Base-by-base conservation (phyloP, 2,888 invertebrate species). In the Fragum whitleyi region DNA sequence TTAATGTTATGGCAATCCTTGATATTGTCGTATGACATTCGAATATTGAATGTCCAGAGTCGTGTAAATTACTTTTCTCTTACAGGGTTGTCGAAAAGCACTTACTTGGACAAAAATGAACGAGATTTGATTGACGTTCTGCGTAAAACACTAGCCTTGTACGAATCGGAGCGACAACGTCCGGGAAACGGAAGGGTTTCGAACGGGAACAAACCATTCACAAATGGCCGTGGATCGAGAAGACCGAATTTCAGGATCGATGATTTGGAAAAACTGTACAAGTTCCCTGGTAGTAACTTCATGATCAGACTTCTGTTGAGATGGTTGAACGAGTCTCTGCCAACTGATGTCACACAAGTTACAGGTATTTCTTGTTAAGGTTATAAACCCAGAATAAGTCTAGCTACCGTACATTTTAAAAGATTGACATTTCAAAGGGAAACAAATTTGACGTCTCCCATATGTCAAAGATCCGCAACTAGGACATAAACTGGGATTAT, bases 281-380 rank as follows among this genome's bases (percentile, higher is more conserved):
- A n/a, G 29, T 61, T 61, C n/a, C 61, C 61, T 32, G 61, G 61
- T 14, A 61, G 61, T 61, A 28, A 61, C 32, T 61, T 61, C 32
- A 14, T 61, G 61, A 21, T n/a, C 19, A 16, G 61, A 19, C 28
- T 61, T 14, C 9, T 61, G 16, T 6, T 32, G 32, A 32, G 29
- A n/a, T 61, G 61, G 61, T 7, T 61, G 16, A 14, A 61, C 16
- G 61, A 32, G 28, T 14, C 29, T 2, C 61, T 61, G 14, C 61
- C 61, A 1, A 29, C n/a, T 7, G n/a, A 29, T n/a, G 19, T 32
- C 32, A 57, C 21, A 14, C 21, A 28, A 28, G 26, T 57, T 26
- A 53, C n/a, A 53, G 53, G 53, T 53, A 53, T 9, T 6, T 53
- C n/a, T 42, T 3, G n/a, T n/a, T n/a, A n/a, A n/a, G n/a, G n/a